Evolutionary conservation across 2,888 invertebrate genomes (phyloP).

Genomic region (Trachelus stipa): DNA sequence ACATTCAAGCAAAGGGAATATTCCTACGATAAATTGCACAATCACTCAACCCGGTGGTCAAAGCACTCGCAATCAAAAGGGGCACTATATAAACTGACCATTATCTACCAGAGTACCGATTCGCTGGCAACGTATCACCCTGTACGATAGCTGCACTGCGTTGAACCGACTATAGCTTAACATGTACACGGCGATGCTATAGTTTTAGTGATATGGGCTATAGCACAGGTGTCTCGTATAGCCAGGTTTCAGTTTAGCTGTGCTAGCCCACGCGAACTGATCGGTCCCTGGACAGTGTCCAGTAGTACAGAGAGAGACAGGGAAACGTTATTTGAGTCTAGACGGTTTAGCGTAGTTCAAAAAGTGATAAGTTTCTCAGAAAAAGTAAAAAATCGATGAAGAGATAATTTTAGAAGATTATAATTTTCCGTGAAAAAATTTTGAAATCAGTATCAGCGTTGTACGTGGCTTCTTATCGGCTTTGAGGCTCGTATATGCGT

Average conservation of each 20-base stretch:
- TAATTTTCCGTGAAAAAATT: background rate
- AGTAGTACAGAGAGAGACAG: constrained; percentile 5
- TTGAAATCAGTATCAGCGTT: background rate
- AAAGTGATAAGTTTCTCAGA: background rate
- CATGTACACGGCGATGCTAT: constrained; percentile 1
- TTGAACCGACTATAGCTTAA: background rate
- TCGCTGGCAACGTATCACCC: background rate
- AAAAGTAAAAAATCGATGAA: background rate
- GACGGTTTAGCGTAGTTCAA: background rate
- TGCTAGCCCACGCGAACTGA: constrained; percentile 39
- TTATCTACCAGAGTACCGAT: background rate
- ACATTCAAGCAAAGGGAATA: background rate
- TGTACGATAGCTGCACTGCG: background rate
- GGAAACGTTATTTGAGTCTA: background rate
- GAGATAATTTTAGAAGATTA: background rate
- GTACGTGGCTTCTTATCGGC: background rate
- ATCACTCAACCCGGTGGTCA: background rate
- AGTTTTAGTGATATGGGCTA: background rate
- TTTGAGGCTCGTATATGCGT: background rate
- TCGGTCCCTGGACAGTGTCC: constrained; percentile 20
- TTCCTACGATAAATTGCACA: background rate
- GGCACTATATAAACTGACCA: background rate
- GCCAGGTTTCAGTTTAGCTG: constrained; percentile 46
- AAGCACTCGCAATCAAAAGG: background rate
- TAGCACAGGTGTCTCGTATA: constrained; percentile 51